Evolutionary conservation across 1,140 invertebrate species (phyloP).

Genomic region (Papilio machaon): DNA sequence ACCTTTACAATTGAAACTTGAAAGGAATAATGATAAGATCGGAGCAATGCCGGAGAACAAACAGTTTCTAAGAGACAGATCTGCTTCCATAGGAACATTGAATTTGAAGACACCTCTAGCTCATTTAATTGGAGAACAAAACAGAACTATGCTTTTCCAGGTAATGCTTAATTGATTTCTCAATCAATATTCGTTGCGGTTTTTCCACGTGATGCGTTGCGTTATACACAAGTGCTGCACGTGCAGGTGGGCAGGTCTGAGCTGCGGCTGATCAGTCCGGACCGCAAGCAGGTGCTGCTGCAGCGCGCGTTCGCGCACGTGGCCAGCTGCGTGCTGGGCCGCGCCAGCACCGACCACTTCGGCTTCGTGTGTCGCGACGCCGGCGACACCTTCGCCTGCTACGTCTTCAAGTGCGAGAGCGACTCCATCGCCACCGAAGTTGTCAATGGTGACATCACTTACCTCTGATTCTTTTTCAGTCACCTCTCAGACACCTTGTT

Average conservation of each 20-base stretch:
- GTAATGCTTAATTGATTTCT: slow-evolving; percentile 75
- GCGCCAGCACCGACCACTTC: slow-evolving; percentile 92
- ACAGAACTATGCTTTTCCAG: slow-evolving; percentile 96
- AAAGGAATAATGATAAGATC: slow-evolving; percentile 43
- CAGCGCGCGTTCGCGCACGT: slow-evolving; percentile 94
- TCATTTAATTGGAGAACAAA: slow-evolving; percentile 86
- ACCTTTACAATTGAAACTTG: slow-evolving; percentile 37
- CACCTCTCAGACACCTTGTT: too few species aligned
- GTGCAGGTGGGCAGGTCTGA: slow-evolving; percentile 92
- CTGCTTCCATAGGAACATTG: slow-evolving; percentile 83
- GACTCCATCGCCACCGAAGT: slow-evolving; percentile 90
- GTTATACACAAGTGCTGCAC: too few species aligned
- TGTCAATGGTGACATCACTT: slow-evolving; percentile 83
- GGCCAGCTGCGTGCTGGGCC: slow-evolving; percentile 93
- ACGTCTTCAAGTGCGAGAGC: slow-evolving; percentile 95
- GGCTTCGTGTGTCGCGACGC: slow-evolving; percentile 94
- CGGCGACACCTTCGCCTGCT: slow-evolving; percentile 89
- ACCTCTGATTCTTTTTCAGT: too few species aligned
- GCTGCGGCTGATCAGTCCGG: slow-evolving; percentile 94
- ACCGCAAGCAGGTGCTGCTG: slow-evolving; percentile 93
- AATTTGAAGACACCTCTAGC: slow-evolving; percentile 79
- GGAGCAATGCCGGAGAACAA: slow-evolving; percentile 70
- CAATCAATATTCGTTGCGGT: too few species aligned
- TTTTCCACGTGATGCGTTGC: too few species aligned
- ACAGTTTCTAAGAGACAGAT: slow-evolving; percentile 80